Percentiles rank a stretch among this genome's conserved stretches.
Evolutionary conservation across 2,797 vertebrate genomes (phyloP).

Genomic region (Halcyon chelicuti): DNA sequence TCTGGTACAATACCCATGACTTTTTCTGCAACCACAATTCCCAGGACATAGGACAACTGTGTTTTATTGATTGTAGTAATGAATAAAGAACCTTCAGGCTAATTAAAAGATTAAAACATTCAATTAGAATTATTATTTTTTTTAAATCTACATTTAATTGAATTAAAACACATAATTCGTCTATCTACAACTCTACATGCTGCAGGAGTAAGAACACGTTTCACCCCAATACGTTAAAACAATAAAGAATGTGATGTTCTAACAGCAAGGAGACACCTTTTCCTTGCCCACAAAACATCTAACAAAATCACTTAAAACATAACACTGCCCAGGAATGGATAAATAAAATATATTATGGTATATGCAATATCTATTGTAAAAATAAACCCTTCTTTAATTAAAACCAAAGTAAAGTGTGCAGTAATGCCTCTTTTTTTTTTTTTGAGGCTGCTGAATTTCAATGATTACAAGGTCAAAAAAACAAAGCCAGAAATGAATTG

Average conservation of each 20-base stretch:
- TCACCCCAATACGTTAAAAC: background rate
- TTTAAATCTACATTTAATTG: background rate
- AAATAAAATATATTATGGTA: background rate
- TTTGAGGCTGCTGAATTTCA: background rate
- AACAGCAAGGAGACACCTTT: background rate
- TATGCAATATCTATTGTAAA: background rate
- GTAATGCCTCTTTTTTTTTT: background rate
- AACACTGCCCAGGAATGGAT: background rate
- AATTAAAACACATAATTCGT: background rate
- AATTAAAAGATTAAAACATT: slow-evolving; percentile 66
- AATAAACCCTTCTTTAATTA: background rate
- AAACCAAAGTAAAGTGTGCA: background rate
- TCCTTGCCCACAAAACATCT: background rate
- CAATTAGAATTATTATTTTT: background rate
- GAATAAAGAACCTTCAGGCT: slow-evolving; percentile 94
- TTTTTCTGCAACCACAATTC: slow-evolving; percentile 89
- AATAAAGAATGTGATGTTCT: background rate
- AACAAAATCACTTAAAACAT: background rate
- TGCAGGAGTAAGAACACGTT: background rate
- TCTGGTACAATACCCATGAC: slow-evolving; percentile 88
- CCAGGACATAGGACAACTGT: slow-evolving; percentile 90
- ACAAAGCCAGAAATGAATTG: background rate
- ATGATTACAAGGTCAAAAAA: background rate
- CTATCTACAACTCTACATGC: background rate
- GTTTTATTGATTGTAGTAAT: slow-evolving; percentile 96